Evolutionary conservation across 2,113 vertebrate genomes (phyloP).

Genomic region (Gopherus flavomarginatus): DNA sequence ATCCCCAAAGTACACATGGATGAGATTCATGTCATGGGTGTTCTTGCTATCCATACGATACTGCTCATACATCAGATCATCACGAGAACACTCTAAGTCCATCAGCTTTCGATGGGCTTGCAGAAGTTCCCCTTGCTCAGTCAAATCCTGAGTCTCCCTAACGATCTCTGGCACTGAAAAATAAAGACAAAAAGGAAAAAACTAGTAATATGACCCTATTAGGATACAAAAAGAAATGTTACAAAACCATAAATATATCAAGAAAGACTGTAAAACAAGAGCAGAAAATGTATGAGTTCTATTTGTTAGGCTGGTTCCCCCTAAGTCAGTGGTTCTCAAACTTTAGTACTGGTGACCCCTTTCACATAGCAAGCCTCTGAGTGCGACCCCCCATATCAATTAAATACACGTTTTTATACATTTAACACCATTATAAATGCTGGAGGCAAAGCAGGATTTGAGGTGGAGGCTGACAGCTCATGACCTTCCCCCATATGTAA

Average conservation of each 20-base stretch:
- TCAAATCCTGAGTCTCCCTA: slow-evolving; percentile 89
- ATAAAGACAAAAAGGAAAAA: background rate
- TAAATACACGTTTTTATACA: too few species aligned
- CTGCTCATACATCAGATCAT: slow-evolving; percentile 97
- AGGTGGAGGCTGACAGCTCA: too few species aligned
- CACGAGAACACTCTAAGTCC: slow-evolving; percentile 95
- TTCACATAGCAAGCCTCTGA: too few species aligned
- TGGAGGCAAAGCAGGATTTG: too few species aligned
- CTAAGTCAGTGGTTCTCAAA: background rate
- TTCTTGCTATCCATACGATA: slow-evolving; percentile 97
- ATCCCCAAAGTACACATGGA: slow-evolving; percentile 91
- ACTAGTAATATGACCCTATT: accelerated
- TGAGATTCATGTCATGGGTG: slow-evolving; percentile 93
- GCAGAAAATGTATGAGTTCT: background rate
- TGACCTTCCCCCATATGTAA: too few species aligned
- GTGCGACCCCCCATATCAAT: too few species aligned
- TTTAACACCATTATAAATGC: too few species aligned
- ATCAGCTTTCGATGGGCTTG: slow-evolving; percentile 95
- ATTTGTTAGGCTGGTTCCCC: background rate
- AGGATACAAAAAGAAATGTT: background rate
- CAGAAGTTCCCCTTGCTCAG: slow-evolving; percentile 90
- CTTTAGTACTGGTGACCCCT: too few species aligned
- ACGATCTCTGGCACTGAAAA: slow-evolving; percentile 94
- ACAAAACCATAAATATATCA: background rate
- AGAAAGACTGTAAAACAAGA: background rate